These are phyloP conservation scores for Cerastoderma edule DNA, from an alignment of 2,888 invertebrate species.

Conservation along the genomic window DNA sequence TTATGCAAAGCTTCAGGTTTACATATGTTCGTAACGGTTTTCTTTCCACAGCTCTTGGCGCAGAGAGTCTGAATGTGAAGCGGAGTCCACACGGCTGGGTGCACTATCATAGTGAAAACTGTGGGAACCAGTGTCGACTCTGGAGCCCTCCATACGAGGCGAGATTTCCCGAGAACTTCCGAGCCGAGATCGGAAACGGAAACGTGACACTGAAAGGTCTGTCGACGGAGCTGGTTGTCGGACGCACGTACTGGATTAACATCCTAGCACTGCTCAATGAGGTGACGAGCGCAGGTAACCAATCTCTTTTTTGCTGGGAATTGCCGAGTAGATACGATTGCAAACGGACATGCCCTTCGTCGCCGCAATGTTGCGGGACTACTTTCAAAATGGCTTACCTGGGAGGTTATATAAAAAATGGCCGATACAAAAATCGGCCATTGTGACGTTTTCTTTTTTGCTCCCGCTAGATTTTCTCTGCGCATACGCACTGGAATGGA, in stretches of 20 bases:
- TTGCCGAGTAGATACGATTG: no score
- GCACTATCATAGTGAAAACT: neutral
- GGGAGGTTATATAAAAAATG: no score
- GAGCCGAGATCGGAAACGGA: neutral
- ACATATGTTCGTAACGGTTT: no score
- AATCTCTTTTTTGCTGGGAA: neutral
- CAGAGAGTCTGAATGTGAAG: neutral
- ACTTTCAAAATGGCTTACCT: no score
- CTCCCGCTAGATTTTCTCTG: no score
- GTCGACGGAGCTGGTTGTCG: neutral
- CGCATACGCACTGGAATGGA: no score
- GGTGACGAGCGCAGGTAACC: neutral
- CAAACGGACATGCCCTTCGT: no score
- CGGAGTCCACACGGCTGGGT: neutral
- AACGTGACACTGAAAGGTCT: slow-evolving; percentile 8
- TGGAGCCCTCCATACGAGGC: slow-evolving; percentile 1
- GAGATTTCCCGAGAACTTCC: neutral
- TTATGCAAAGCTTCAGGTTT: no score
- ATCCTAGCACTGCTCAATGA: neutral
- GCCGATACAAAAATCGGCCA: no score
- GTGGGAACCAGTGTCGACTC: neutral
- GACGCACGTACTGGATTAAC: slow-evolving; percentile 12
- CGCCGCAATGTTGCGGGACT: no score
- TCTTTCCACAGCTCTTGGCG: neutral
- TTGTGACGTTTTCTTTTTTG: no score